Conservation (phyloP, 2,113 vertebrate species). For the Pithys albifrons region DNA sequence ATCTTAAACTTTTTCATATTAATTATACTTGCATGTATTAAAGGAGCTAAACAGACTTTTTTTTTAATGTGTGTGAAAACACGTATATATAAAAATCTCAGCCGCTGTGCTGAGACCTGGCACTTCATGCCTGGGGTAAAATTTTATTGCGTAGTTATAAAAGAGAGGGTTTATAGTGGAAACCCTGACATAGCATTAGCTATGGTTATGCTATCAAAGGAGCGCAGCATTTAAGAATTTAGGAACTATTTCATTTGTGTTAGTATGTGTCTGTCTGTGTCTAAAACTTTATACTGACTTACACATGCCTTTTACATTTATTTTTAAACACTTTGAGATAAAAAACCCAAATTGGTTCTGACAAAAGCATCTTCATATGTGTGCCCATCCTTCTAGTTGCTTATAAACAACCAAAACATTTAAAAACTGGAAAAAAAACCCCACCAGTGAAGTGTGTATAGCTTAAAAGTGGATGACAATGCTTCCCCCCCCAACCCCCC, state of each 20-base stretch:
- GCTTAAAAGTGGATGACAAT: background rate
- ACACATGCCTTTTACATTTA: background rate
- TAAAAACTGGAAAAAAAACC: background rate
- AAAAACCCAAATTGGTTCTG: background rate
- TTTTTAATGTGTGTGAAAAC: conserved; percentile 18
- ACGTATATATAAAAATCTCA: conserved; percentile 59
- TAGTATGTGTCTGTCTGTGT: background rate
- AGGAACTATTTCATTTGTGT: background rate
- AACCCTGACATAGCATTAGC: conserved; percentile 64
- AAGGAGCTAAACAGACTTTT: conserved; percentile 6
- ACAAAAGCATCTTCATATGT: background rate
- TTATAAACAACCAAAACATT: background rate
- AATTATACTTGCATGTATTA: background rate
- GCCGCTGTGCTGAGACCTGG: conserved; percentile 33
- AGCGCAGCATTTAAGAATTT: conserved; percentile 51
- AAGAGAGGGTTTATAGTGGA: conserved; percentile 69
- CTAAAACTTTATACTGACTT: background rate
- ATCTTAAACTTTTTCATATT: conserved; percentile 3
- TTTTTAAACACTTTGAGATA: background rate
- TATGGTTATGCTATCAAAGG: conserved; percentile 30
- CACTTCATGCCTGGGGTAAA: conserved; percentile 59
- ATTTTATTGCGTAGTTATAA: conserved; percentile 67
- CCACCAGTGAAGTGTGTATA: background rate
- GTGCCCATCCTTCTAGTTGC: background rate
- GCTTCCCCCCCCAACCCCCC: rapidly evolving